These are phyloP conservation scores for Ips nitidus DNA, from an alignment of 1,140 invertebrate genomes.

Conservation along the genomic window DNA sequence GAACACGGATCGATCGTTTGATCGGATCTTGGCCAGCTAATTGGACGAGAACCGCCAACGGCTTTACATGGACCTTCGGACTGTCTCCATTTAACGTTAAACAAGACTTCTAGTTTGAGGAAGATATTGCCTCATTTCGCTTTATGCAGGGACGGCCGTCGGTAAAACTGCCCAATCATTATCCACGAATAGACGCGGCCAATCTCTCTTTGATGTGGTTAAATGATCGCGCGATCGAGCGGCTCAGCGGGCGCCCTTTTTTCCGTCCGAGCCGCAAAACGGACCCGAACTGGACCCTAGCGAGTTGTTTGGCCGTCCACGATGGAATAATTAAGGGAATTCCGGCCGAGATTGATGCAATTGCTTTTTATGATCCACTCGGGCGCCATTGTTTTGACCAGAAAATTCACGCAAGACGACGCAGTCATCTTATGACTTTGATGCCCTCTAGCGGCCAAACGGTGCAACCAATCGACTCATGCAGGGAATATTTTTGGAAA, in stretches of 20 bases:
- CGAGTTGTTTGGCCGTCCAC: constrained; percentile 20
- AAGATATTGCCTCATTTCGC: too few relatives aligned
- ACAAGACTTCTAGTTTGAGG: background rate
- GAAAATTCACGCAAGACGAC: background rate
- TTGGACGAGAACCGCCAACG: constrained; percentile 20
- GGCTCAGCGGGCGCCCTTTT: constrained; percentile 25
- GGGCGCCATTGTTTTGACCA: constrained; percentile 10
- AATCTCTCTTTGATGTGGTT: constrained; percentile 21
- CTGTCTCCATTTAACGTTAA: background rate
- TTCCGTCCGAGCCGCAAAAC: constrained; percentile 23
- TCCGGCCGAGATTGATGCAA: constrained; percentile 25
- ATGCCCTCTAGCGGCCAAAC: too few relatives aligned
- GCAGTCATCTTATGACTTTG: too few relatives aligned
- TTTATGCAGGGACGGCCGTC: background rate
- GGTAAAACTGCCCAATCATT: constrained; percentile 18
- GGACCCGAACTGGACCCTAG: constrained; percentile 19
- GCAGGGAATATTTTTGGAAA: too few relatives aligned
- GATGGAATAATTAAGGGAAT: constrained; percentile 28
- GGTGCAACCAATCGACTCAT: too few relatives aligned
- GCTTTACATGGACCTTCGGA: constrained; percentile 4
- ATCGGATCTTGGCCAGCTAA: constrained; percentile 24
- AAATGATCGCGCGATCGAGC: constrained; percentile 28
- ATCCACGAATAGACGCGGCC: constrained; percentile 15
- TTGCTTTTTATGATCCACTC: constrained; percentile 16
- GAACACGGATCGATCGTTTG: constrained; percentile 29